A percentile compares a stretch with the other conserved stretches of the same genome.
These are phyloP conservation scores for Paradoxurus hermaphroditus DNA, from an alignment of 2,113 vertebrate genomes.

Conservation along the genomic window DNA sequence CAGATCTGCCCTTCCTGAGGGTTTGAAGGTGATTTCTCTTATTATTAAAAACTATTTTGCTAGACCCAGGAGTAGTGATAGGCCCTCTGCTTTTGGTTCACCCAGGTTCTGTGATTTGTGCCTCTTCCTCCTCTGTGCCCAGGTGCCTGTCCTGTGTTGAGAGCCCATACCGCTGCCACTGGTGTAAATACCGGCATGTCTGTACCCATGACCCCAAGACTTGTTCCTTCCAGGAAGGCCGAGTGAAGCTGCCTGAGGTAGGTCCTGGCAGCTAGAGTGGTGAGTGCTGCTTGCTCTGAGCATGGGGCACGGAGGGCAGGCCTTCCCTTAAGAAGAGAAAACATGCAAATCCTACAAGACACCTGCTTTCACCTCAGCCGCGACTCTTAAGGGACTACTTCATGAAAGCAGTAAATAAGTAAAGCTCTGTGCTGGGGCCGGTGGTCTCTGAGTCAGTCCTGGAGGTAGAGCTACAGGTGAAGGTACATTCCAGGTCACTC, in stretches of 20 bases:
- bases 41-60: background rate
- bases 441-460: background rate
- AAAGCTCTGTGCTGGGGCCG: background rate
- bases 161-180: slow-evolving; percentile 97
- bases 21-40: background rate
- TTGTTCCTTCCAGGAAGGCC: slow-evolving; percentile 97
- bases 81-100: background rate
- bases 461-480: background rate
- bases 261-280: background rate
- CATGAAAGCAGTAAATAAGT: background rate
- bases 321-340: background rate
- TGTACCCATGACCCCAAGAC: slow-evolving; percentile 96
- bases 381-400: background rate
- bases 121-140: background rate
- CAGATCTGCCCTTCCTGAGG: background rate
- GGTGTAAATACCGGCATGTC: slow-evolving; percentile 98
- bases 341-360: fast-evolving
- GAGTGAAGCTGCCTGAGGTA: slow-evolving; percentile 95
- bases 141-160: slow-evolving; percentile 97
- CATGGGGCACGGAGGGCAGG: background rate
- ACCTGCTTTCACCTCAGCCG: background rate
- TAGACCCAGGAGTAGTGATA: background rate
- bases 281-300: background rate
- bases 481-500: background rate
- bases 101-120: background rate